Percentiles rank a stretch among this genome's conserved stretches.
phyloP scores from a whole-genome alignment of 2,113 vertebrate genomes.

The Tetrao urogallus region DNA sequence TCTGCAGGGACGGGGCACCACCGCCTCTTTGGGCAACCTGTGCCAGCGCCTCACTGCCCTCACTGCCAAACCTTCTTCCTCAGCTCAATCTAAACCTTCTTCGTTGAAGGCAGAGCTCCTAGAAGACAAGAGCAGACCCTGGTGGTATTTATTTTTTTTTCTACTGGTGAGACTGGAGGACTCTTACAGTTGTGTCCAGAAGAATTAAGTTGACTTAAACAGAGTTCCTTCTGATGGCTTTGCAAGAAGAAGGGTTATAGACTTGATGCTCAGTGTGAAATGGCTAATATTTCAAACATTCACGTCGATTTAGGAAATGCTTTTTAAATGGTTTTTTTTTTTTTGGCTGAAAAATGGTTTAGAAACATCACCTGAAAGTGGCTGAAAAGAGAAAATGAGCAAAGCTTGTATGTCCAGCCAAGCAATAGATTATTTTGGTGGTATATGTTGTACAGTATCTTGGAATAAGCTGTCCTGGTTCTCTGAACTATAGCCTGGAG shows the following conservation, averaged over 20 bases:
- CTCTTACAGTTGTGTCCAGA: not conserved
- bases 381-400: constrained; percentile 46
- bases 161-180: not conserved
- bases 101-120: rapidly evolving
- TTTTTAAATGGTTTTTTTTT: not conserved
- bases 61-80: too few species aligned
- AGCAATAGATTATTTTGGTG: constrained; percentile 46
- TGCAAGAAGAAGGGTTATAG: not conserved
- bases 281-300: not conserved
- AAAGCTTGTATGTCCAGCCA: constrained; percentile 18
- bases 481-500: constrained; percentile 61
- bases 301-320: not conserved
- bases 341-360: constrained; percentile 35
- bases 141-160: not conserved
- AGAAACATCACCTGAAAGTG: constrained; percentile 8
- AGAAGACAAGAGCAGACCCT: not conserved
- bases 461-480: constrained; percentile 59
- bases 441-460: constrained; percentile 43
- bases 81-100: too few species aligned
- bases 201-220: not conserved
- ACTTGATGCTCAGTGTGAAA: not conserved
- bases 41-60: too few species aligned
- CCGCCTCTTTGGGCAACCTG: too few species aligned
- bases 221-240: not conserved
- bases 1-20: too few species aligned